A percentile compares a stretch with the other conserved stretches of the same genome.
Evolutionary conservation across 1,140 invertebrate genomes (phyloP).

Genomic region (Samia ricini): DNA sequence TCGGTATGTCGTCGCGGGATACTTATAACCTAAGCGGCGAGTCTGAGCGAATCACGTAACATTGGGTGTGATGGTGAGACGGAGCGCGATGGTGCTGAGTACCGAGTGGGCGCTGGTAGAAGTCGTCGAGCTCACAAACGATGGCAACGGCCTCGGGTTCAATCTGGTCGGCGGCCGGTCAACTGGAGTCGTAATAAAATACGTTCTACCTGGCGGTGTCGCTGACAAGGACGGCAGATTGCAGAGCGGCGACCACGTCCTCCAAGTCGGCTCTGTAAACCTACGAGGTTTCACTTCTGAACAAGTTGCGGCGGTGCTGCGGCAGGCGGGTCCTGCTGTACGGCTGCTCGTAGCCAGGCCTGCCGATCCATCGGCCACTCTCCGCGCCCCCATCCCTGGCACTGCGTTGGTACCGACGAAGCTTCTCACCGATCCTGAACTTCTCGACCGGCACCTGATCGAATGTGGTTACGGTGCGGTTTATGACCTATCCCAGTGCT

Average conservation of each 20-base stretch:
- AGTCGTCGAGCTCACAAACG: constrained; percentile 92
- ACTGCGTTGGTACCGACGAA: constrained; percentile 87
- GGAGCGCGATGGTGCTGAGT: constrained; percentile 83
- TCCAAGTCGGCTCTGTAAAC: constrained; percentile 96
- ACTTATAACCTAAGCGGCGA: constrained; percentile 58
- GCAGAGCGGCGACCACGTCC: constrained; percentile 94
- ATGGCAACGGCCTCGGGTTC: constrained; percentile 89
- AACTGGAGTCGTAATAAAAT: constrained; percentile 98
- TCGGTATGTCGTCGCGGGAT: constrained; percentile 31
- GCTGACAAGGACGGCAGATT: constrained; percentile 93
- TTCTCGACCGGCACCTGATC: constrained; percentile 87
- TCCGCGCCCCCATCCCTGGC: constrained; percentile 81
- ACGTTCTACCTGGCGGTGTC: constrained; percentile 93
- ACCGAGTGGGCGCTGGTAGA: constrained; percentile 96
- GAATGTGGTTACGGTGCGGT: constrained; percentile 81
- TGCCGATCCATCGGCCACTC: constrained; percentile 85
- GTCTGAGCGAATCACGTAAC: constrained; percentile 60
- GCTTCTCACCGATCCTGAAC: constrained; percentile 88
- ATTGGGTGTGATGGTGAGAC: constrained; percentile 58
- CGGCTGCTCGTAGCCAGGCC: constrained; percentile 93
- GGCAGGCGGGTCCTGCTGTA: constrained; percentile 91
- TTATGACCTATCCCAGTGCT: constrained; percentile 71
- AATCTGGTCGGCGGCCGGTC: constrained; percentile 96
- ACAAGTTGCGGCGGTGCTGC: constrained; percentile 94
- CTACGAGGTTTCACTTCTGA: constrained; percentile 94